Evolutionary conservation across 2,888 invertebrate genomes (phyloP), one percentile per base, ranked within the genome.

Genomic region (Endomychus coccineus): DNA sequence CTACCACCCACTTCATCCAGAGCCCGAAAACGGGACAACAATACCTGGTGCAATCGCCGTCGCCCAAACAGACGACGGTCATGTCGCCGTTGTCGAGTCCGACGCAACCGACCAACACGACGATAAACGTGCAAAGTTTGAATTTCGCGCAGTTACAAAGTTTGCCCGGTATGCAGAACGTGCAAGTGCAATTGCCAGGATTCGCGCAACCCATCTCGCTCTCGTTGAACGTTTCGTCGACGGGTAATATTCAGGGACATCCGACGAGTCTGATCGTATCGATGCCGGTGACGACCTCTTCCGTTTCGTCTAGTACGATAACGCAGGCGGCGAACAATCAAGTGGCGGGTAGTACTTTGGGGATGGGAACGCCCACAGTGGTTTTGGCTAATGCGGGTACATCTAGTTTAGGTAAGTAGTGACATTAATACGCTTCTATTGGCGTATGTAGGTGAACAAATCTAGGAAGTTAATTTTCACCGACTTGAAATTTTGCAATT

Each of bases 131-230:
- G 36, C 78, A 84, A 69, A 80, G 83, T 50, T 72, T 86, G 48
- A 84, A 84, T 63, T 69, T 85, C 49, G 76, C 83, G 34, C 76
- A 75, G 56, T 62, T 79, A 43, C 77, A 77, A 50, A 77, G 69
- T 51, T 63, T 84, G 36, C 78, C 83, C 42, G 83, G 83, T 16
- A 66, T 86, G 31, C 85, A 85, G 61, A 85, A 84, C 63, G 82
- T 84, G 34, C 83, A 84, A 69, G 76, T 74, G 33, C 88, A 88
- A 59, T 78, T 89, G 54, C 84, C 87, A 7, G 87, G 86, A 23
- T 75, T 89, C 36, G 76, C 86, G n/a, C 86, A 87, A 49, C 87
- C 88, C 3, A 86, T 89, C 51, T 87, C 88, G 31, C 68, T 85
- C 52, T 81, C 83, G 23, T 66, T 85, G 41, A 81, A 78, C 51